phyloP scores from a whole-genome alignment of 2,113 vertebrate species.

The Lepus timidus region DNA sequence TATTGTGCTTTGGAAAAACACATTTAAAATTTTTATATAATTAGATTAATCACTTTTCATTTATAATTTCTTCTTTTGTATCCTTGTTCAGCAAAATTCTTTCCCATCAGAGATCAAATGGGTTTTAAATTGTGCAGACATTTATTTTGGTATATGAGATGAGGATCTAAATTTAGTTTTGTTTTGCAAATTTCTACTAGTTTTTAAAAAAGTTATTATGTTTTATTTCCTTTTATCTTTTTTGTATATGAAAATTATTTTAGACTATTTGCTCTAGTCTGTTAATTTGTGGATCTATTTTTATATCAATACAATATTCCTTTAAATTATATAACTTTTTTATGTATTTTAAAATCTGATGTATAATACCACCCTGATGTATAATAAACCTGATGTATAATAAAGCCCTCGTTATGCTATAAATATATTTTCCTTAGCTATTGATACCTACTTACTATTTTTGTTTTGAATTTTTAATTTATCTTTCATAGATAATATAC shows the following conservation, averaged over 20 bases:
- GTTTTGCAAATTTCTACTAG: not conserved
- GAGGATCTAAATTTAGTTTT: slow-evolving; percentile 54
- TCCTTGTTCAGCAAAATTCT: slow-evolving; percentile 21
- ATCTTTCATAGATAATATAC: not conserved
- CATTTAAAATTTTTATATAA: not conserved
- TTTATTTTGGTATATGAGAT: slow-evolving; percentile 39
- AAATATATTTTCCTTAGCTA: not conserved
- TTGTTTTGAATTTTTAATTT: slow-evolving; percentile 47
- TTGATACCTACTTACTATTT: not conserved
- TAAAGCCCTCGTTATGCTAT: not conserved
- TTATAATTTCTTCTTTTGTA: slow-evolving; percentile 9
- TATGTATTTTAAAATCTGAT: slow-evolving; percentile 15
- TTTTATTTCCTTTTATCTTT: slow-evolving; percentile 6
- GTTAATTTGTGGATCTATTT: slow-evolving; percentile 22
- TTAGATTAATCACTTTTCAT: not conserved
- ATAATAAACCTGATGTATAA: not conserved
- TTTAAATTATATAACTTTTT: slow-evolving; percentile 38
- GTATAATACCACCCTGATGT: too few species aligned
- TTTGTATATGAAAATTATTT: not conserved
- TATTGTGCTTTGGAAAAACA: slow-evolving; percentile 10
- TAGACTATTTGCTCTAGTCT: slow-evolving; percentile 3
- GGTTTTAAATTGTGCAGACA: slow-evolving; percentile 6
- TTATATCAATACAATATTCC: slow-evolving; percentile 28
- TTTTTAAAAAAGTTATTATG: not conserved
- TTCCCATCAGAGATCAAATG: slow-evolving; percentile 15